These are phyloP conservation scores for Phthorimaea operculella DNA, from an alignment of 1,140 invertebrate genomes.

Conservation along the genomic window DNA sequence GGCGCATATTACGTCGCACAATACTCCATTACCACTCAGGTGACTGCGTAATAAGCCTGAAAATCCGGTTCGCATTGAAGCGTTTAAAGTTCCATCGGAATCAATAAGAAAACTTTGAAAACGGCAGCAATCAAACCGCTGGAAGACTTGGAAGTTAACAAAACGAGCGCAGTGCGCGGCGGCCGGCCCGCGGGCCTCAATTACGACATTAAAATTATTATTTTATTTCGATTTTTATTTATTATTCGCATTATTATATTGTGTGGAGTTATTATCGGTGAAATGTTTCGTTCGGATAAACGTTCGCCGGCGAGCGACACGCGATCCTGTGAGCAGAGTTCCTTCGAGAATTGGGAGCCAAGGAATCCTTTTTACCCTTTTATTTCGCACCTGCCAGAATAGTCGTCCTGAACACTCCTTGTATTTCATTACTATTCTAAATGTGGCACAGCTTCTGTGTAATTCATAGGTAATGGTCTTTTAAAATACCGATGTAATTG, in stretches of 20 bases:
- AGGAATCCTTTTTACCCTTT: neutral
- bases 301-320: slow-evolving; percentile 45
- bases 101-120: slow-evolving; percentile 38
- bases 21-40: slow-evolving; percentile 12
- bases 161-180: slow-evolving; percentile 44
- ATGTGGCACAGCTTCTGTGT: too few relatives aligned
- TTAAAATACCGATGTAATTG: too few relatives aligned
- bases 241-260: slow-evolving; percentile 69
- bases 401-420: too few relatives aligned
- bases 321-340: slow-evolving; percentile 34
- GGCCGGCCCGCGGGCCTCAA: slow-evolving; percentile 52
- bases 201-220: slow-evolving; percentile 68
- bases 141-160: too few relatives aligned
- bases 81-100: slow-evolving; percentile 39
- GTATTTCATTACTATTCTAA: too few relatives aligned
- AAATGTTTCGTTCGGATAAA: slow-evolving; percentile 68
- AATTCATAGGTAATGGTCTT: too few relatives aligned
- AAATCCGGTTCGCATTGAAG: slow-evolving; percentile 32
- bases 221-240: slow-evolving; percentile 68
- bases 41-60: slow-evolving; percentile 9
- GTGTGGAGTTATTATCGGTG: slow-evolving; percentile 67
- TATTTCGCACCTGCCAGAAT: too few relatives aligned
- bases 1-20: neutral
- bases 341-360: slow-evolving; percentile 33
- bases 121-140: slow-evolving; percentile 36